Base-by-base conservation (phyloP, 2,888 invertebrate genomes). In the Cryptosula pallasiana region DNA sequence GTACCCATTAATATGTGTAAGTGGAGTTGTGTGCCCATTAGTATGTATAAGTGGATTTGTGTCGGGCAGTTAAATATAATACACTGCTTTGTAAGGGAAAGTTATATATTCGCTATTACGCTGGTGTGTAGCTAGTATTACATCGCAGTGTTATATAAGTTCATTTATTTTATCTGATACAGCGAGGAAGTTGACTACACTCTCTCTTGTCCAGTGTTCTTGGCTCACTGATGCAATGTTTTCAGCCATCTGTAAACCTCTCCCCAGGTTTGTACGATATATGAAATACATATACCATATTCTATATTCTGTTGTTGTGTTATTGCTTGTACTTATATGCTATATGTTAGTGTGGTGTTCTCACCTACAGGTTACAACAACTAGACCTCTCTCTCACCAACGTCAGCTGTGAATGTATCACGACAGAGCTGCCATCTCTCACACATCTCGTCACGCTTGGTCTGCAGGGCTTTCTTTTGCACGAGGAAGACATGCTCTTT, bases 351-450 rank as follows among this genome's bases (percentile, higher is more conserved):
- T n/a, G n/a, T n/a, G n/a, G n/a, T n/a, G n/a, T n/a, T n/a, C n/a
- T n/a, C n/a, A n/a, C n/a, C n/a, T 45, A 5, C 23, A 63, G 63
- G 32, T 27, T 63, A 32, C n/a, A 29, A 32, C 29, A 27, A 32
- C 63, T 63, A 32, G 63, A 63, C 27, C 25, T 63, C 9, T 63
- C 63, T 13, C 63, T 9, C 16, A 63, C 63, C 27, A 63, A 32
- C 20, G 29, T 63, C 3, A 63, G 63, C n/a, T 27, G 29, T 32
- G 13, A 27, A 20, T 63, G 63, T n/a, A 9, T 63, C 25, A 63
- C 25, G 63, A 27, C 20, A 32, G 29, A 63, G 32, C 27, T 63
- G 9, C 63, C 63, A 13, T 25, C 9, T 13, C 34, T 63, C 29
- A 9, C 32, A 5, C 20, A 63, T n/a, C 63, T 63, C 32, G 13